A percentile compares a stretch with the other conserved stretches of the same genome.
Conservation (phyloP, 2,113 vertebrate genomes). For the Carassius gibelio region DNA sequence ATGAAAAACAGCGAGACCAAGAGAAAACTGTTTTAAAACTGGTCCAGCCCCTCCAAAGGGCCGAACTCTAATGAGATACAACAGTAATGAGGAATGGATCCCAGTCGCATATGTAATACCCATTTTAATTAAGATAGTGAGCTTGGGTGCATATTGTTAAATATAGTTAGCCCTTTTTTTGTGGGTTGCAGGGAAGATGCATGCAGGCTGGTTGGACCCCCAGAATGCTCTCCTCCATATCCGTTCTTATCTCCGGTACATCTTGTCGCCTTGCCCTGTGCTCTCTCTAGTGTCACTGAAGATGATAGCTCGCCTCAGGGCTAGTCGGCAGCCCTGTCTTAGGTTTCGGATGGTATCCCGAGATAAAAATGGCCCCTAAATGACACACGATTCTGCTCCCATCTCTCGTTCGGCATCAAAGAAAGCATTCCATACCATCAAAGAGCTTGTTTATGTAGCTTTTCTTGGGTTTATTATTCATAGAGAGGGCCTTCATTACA, state of each 20-base stretch:
- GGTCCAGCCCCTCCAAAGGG: slow-evolving; percentile 65
- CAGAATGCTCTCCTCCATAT: slow-evolving; percentile 12
- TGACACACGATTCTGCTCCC: slow-evolving; percentile 56
- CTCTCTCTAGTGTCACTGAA: slow-evolving; percentile 64
- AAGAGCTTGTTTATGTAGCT: slow-evolving; percentile 1
- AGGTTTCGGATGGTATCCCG: slow-evolving; percentile 30
- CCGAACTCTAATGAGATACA: slow-evolving; percentile 75
- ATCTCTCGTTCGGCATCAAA: not conserved
- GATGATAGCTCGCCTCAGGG: slow-evolving; percentile 66
- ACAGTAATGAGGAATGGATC: slow-evolving; percentile 80
- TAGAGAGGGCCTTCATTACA: slow-evolving; percentile 1
- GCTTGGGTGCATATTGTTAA: slow-evolving; percentile 76
- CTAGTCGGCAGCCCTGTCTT: slow-evolving; percentile 55
- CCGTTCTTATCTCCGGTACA: slow-evolving; percentile 58
- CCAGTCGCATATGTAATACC: slow-evolving; percentile 76
- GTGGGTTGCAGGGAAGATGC: slow-evolving; percentile 47
- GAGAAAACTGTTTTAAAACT: slow-evolving; percentile 72
- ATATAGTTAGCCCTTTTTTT: slow-evolving; percentile 78
- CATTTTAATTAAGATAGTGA: slow-evolving; percentile 77
- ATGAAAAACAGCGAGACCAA: slow-evolving; percentile 62
- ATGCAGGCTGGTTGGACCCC: slow-evolving; percentile 41
- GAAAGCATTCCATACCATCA: not conserved
- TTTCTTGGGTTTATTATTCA: slow-evolving; percentile 7
- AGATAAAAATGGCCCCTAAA: slow-evolving; percentile 40
- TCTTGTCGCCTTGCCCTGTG: slow-evolving; percentile 37